Percentiles rank a stretch among this genome's conserved stretches.
phyloP scores from a whole-genome alignment of 2,888 invertebrate species.

The Nebria salina region DNA sequence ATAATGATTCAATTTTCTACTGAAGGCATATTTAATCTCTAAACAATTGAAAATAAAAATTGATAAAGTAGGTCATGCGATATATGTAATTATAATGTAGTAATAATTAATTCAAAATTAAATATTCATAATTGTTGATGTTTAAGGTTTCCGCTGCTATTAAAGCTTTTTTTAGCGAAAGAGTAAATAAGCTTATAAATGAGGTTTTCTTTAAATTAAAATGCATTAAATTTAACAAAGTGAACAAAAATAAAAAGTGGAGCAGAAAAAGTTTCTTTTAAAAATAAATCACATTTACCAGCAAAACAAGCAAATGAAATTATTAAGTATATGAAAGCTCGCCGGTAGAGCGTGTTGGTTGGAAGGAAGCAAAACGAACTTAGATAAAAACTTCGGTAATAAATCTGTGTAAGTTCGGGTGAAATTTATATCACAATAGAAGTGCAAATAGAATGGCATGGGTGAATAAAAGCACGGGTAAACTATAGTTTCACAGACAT shows the following conservation, averaged over 20 bases:
- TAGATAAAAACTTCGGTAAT: constrained; percentile 38
- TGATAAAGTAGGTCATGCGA: too few species aligned
- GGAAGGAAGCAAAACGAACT: constrained; percentile 21
- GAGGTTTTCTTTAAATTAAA: neutral
- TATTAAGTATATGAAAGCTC: constrained; percentile 42
- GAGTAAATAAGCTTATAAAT: too few species aligned
- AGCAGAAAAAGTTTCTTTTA: constrained; percentile 17
- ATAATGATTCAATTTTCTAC: neutral
- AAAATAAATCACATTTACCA: constrained; percentile 37
- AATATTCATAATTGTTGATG: too few species aligned
- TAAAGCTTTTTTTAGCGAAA: too few species aligned
- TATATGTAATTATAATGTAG: too few species aligned
- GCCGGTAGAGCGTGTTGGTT: neutral
- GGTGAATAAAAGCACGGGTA: neutral
- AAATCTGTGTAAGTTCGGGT: constrained; percentile 31
- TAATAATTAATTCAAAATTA: too few species aligned
- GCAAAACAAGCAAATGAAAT: constrained; percentile 38
- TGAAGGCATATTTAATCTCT: neutral
- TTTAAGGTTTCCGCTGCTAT: too few species aligned
- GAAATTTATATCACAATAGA: constrained; percentile 41
- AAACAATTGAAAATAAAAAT: too few species aligned
- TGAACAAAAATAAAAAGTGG: neutral
- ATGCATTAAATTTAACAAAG: constrained; percentile 8
- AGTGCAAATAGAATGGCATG: constrained; percentile 3
- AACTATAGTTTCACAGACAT: neutral